Conservation (phyloP, 2,113 vertebrate genomes). For the Neolamprologus devosi region DNA sequence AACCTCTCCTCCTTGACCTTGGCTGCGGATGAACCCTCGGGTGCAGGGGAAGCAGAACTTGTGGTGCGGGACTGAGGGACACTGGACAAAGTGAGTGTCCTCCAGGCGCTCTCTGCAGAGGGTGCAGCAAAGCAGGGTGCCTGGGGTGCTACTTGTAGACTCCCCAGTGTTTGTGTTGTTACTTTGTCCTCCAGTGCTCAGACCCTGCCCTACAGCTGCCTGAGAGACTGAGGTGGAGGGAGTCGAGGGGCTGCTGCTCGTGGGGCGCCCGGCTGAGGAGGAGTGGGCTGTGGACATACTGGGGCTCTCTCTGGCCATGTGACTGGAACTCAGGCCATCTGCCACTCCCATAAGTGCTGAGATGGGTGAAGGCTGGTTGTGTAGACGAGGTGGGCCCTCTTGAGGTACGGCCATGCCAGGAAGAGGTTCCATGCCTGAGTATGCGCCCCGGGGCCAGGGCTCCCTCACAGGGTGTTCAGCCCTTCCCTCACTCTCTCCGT, state of each 20-base stretch:
- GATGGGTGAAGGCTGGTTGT: slow-evolving; percentile 80
- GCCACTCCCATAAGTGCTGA: slow-evolving; percentile 84
- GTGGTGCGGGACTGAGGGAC: slow-evolving; percentile 81
- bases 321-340: slow-evolving; percentile 73
- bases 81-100: slow-evolving; percentile 85
- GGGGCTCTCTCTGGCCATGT: slow-evolving; percentile 77
- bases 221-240: slow-evolving; percentile 67
- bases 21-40: slow-evolving; percentile 81
- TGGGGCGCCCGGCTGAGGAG: slow-evolving; percentile 54
- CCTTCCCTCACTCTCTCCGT: slow-evolving; percentile 69
- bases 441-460: slow-evolving; percentile 63
- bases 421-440: slow-evolving; percentile 56
- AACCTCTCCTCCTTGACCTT: slow-evolving; percentile 79
- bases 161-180: slow-evolving; percentile 38
- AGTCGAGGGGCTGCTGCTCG: slow-evolving; percentile 75
- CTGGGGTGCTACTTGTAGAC: slow-evolving; percentile 43
- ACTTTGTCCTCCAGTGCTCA: slow-evolving; percentile 25
- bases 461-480: slow-evolving; percentile 66
- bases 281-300: slow-evolving; percentile 62
- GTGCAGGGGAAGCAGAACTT: slow-evolving; percentile 91
- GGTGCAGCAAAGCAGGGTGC: slow-evolving; percentile 81
- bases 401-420: slow-evolving; percentile 43
- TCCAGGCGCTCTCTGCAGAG: slow-evolving; percentile 83
- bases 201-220: slow-evolving; percentile 59
- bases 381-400: slow-evolving; percentile 59